Percentiles rank a stretch among this genome's conserved stretches.
These are phyloP conservation scores for Synanthedon tipuliformis DNA, from an alignment of 2,888 invertebrate species.

Conservation along the genomic window DNA sequence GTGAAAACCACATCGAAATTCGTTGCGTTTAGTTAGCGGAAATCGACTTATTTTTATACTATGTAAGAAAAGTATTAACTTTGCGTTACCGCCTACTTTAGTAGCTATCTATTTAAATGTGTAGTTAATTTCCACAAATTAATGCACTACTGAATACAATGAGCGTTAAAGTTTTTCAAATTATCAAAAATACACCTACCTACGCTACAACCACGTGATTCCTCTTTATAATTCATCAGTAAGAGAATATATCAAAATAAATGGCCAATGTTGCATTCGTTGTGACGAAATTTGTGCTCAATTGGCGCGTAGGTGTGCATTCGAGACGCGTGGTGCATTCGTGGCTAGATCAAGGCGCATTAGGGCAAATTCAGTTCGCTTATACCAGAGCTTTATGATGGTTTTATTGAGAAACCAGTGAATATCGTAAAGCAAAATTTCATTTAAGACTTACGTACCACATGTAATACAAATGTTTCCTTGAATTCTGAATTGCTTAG, in stretches of 20 bases:
- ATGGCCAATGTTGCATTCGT: neutral
- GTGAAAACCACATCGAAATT: too few relatives aligned
- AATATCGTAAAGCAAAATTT: neutral
- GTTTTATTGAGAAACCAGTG: neutral
- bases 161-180: slow-evolving; percentile 1
- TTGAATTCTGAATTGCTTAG: too few relatives aligned
- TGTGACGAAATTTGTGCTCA: slow-evolving; percentile 2
- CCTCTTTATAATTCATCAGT: neutral
- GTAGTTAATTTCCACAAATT: too few relatives aligned
- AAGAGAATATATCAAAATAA: neutral
- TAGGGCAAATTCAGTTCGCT: slow-evolving; percentile 4
- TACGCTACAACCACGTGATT: neutral
- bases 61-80: too few relatives aligned
- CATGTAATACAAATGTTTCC: too few relatives aligned
- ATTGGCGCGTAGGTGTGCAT: slow-evolving; percentile 10
- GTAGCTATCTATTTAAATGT: too few relatives aligned
- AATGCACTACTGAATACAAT: neutral
- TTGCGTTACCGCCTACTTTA: too few relatives aligned
- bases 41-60: too few relatives aligned
- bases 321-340: slow-evolving; percentile 16
- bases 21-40: too few relatives aligned
- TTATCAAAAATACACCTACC: slow-evolving; percentile 5
- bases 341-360: slow-evolving; percentile 12
- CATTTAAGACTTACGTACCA: too few relatives aligned
- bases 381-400: neutral